These are phyloP conservation scores for Dromococcyx pavoninus DNA, from an alignment of 2,797 vertebrate species.

Conservation along the genomic window DNA sequence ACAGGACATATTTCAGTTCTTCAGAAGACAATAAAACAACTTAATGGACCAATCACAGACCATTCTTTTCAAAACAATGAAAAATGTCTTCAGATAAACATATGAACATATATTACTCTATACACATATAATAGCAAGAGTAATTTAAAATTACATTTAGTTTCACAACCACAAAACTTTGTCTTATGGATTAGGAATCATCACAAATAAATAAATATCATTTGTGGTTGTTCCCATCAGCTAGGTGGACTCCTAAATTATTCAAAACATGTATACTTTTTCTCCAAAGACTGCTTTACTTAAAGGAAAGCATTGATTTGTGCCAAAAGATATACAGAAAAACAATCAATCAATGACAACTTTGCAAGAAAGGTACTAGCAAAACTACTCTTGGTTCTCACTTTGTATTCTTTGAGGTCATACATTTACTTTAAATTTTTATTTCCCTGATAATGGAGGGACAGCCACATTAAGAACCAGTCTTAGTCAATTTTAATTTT, in stretches of 20 bases:
- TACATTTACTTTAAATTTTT: background rate
- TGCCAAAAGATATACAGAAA: constrained; percentile 26
- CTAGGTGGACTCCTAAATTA: background rate
- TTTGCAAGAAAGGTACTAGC: constrained; percentile 10
- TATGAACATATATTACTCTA: background rate
- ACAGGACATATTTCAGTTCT: background rate
- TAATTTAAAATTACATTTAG: background rate
- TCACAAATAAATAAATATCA: background rate
- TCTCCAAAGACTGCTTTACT: constrained; percentile 1
- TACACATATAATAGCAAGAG: background rate
- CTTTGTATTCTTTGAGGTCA: constrained; percentile 7
- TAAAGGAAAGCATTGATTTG: constrained; percentile 54
- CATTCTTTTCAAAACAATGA: background rate
- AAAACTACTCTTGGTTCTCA: background rate
- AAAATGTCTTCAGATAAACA: background rate
- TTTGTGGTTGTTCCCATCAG: background rate
- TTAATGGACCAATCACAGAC: background rate
- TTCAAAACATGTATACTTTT: constrained; percentile 31
- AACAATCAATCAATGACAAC: constrained; percentile 52
- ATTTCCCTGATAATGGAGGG: background rate
- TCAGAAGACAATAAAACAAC: background rate
- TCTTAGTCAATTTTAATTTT: background rate
- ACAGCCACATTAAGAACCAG: background rate
- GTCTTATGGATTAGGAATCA: background rate
- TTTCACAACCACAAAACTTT: background rate